Evolutionary conservation across 30 jellyfish, hydroid and myxozoan species (phyloP).

Genomic region (Aurelia sp.): DNA sequence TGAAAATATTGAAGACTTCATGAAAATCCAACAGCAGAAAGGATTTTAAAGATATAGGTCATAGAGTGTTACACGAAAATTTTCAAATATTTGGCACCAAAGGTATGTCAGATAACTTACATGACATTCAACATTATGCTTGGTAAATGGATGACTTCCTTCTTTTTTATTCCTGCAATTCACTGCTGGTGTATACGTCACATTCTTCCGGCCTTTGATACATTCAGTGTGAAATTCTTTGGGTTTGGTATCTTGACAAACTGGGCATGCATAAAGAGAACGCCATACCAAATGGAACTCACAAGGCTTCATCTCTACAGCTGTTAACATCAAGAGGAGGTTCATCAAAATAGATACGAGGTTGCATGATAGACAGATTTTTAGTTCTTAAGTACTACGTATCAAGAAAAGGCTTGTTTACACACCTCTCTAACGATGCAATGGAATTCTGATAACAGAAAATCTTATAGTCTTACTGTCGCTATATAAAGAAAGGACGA

Average conservation of each 20-base stretch:
- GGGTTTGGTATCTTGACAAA: conserved; percentile 60
- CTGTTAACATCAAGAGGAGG: conserved; percentile 23
- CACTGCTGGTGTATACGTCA: conserved; percentile 39
- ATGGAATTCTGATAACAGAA: no score
- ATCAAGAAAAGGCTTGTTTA: no score
- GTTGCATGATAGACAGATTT: background rate
- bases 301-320: conserved; percentile 73
- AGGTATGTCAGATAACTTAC: background rate
- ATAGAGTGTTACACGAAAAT: no score
- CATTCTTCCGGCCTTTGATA: conserved; percentile 70
- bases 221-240: conserved; percentile 63
- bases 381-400: no score
- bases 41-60: no score
- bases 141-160: background rate
- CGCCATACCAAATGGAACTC: conserved; percentile 79
- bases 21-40: no score
- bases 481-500: no score
- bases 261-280: conserved; percentile 86
- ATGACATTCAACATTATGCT: conserved; percentile 19
- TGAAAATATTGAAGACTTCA: no score
- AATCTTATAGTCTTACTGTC: no score
- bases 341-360: background rate
- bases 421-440: no score
- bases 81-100: no score
- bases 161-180: conserved; percentile 60